A percentile compares a stretch with the other conserved stretches of the same genome.
phyloP scores from a whole-genome alignment of 2,888 invertebrate genomes.

The Amitus sp. region DNA sequence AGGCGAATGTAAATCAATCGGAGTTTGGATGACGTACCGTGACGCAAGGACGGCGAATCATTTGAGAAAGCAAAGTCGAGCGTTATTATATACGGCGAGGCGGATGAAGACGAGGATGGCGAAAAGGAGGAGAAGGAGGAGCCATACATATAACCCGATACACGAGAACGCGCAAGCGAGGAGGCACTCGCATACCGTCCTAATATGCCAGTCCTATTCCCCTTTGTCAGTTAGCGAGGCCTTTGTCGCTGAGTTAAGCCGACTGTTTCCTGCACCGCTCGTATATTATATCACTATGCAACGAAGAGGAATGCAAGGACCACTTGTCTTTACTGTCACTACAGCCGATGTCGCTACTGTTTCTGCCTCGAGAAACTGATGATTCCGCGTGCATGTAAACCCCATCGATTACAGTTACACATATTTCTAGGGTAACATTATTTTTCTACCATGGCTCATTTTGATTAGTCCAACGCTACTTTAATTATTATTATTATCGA shows the following conservation, averaged over 20 bases:
- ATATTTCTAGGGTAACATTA: too few relatives aligned
- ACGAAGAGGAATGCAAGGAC: constrained; percentile 46
- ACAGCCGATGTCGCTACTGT: constrained; percentile 33
- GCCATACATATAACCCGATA: constrained; percentile 29
- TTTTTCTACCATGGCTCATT: too few relatives aligned
- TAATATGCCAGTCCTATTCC: constrained; percentile 60
- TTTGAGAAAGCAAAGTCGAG: constrained; percentile 24
- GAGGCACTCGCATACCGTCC: constrained; percentile 59
- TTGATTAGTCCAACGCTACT: too few relatives aligned
- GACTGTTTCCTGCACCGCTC: constrained; percentile 57
- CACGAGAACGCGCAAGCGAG: constrained; percentile 28
- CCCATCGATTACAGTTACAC: too few relatives aligned
- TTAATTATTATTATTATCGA: too few relatives aligned
- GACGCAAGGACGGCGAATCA: constrained; percentile 52
- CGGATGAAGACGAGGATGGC: constrained; percentile 23
- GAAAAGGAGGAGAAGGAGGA: constrained; percentile 24
- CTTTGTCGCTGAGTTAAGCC: constrained; percentile 61
- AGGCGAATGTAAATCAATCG: constrained; percentile 58
- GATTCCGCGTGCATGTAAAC: constrained; percentile 13
- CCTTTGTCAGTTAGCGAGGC: constrained; percentile 54
- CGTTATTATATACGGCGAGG: constrained; percentile 39
- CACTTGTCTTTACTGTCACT: constrained; percentile 41
- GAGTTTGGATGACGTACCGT: constrained; percentile 56
- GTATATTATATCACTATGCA: constrained; percentile 62
- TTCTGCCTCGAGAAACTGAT: constrained; percentile 27